Evolutionary conservation across 2,113 vertebrate species (phyloP).

Genomic region (Epinephelus moara): DNA sequence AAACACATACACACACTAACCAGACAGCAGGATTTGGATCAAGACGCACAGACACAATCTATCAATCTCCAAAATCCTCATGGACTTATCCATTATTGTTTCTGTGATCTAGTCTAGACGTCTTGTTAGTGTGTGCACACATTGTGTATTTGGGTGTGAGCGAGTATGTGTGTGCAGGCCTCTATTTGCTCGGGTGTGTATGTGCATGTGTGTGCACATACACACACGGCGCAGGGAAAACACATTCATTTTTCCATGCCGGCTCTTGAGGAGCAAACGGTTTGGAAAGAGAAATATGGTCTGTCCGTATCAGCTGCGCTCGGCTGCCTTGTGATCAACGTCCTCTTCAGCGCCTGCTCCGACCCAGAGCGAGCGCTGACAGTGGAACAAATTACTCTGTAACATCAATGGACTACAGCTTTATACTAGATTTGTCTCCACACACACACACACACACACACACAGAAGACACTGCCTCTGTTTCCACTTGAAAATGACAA

Average conservation of each 20-base stretch:
- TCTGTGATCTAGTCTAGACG: slow-evolving; percentile 51
- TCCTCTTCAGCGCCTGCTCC: slow-evolving; percentile 22
- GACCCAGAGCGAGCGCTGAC: slow-evolving; percentile 33
- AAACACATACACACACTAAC: not conserved
- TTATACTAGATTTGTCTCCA: slow-evolving; percentile 26
- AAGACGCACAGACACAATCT: slow-evolving; percentile 26
- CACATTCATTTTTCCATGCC: slow-evolving; percentile 26
- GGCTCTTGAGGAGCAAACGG: slow-evolving; percentile 2
- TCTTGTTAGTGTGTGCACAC: not conserved
- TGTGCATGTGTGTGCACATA: not conserved
- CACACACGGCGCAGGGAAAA: slow-evolving; percentile 2
- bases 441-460: not conserved
- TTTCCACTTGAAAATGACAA: slow-evolving; percentile 23
- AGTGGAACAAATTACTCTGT: slow-evolving; percentile 48
- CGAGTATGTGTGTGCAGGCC: slow-evolving; percentile 18
- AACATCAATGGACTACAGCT: slow-evolving; percentile 31
- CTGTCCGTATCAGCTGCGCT: slow-evolving; percentile 14
- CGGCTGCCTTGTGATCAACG: slow-evolving; percentile 36
- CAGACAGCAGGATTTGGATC: slow-evolving; percentile 45
- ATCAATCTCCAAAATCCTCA: slow-evolving; percentile 38
- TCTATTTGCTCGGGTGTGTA: not conserved
- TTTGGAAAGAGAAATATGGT: slow-evolving; percentile 33
- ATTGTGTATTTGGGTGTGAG: not conserved
- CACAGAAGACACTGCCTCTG: not conserved
- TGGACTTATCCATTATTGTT: slow-evolving; percentile 29